These are phyloP conservation scores for Phorcus lineatus DNA, from an alignment of 2,888 invertebrate species.

Conservation along the genomic window DNA sequence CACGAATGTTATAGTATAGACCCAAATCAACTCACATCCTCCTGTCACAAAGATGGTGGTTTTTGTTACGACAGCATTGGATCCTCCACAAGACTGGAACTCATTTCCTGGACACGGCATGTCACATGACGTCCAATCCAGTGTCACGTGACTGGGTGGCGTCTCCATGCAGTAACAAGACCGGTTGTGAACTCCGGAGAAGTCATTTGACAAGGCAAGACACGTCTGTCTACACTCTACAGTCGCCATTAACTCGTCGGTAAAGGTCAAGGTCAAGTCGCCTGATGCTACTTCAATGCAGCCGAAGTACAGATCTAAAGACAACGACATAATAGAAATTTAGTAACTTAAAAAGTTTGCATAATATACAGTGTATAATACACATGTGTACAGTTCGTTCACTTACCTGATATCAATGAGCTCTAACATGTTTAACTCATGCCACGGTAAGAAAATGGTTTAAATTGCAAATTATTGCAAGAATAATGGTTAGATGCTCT, in stretches of 20 bases:
- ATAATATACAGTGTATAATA: not conserved
- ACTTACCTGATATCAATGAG: no score
- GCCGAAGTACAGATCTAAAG: conserved; percentile 6
- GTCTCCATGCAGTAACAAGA: conserved; percentile 1
- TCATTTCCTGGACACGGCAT: not conserved
- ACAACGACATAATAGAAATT: not conserved
- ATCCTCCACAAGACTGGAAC: conserved; percentile 16
- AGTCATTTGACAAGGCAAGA: not conserved
- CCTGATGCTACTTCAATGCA: not conserved
- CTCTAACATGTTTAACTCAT: no score
- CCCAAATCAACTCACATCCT: not conserved
- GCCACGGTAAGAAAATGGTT: no score
- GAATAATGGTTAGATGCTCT: no score
- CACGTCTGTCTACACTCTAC: not conserved
- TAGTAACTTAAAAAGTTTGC: not conserved
- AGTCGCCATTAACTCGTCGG: not conserved
- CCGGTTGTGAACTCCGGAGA: not conserved
- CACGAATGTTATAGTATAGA: not conserved
- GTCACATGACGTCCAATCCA: not conserved
- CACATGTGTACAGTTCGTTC: no score
- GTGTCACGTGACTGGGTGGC: not conserved
- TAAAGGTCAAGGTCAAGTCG: not conserved
- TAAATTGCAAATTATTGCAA: no score
- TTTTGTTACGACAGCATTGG: not conserved
- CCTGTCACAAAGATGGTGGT: conserved; percentile 4